These are phyloP conservation scores for Argya squamiceps DNA, from an alignment of 2,797 vertebrate species.

Conservation along the genomic window DNA sequence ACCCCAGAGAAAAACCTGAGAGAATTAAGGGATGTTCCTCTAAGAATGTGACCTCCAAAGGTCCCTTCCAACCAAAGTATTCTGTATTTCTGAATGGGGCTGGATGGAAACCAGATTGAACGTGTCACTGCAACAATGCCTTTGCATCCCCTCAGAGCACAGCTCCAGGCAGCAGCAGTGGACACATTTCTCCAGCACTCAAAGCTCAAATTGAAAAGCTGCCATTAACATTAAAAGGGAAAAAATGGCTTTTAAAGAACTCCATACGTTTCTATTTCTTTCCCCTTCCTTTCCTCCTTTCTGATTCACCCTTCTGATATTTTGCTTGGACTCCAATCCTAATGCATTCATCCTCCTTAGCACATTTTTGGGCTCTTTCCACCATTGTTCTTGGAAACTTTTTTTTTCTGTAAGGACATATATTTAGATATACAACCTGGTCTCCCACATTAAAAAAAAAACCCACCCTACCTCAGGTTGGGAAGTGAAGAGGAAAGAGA, in stretches of 20 bases:
- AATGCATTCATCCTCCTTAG: slow-evolving; percentile 69
- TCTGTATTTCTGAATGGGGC: neutral
- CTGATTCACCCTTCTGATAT: slow-evolving; percentile 82
- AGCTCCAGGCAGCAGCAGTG: slow-evolving; percentile 55
- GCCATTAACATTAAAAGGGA: slow-evolving; percentile 67
- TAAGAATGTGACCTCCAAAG: neutral
- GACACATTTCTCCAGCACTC: slow-evolving; percentile 68
- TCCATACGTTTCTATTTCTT: slow-evolving; percentile 61
- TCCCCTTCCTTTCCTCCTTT: slow-evolving; percentile 27
- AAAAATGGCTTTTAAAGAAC: slow-evolving; percentile 68
- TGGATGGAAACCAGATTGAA: slow-evolving; percentile 60
- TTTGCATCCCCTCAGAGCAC: slow-evolving; percentile 42
- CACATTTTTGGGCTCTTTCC: slow-evolving; percentile 79
- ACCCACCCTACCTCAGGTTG: neutral
- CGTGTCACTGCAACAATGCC: slow-evolving; percentile 57
- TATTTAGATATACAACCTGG: slow-evolving; percentile 66
- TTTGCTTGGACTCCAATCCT: slow-evolving; percentile 75
- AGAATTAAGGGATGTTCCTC: neutral
- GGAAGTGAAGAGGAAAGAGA: neutral
- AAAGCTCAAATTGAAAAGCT: slow-evolving; percentile 65
- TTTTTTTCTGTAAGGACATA: slow-evolving; percentile 22
- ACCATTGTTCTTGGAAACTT: slow-evolving; percentile 78
- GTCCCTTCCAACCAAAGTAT: neutral
- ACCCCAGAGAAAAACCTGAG: neutral
- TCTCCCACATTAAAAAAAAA: neutral